Conservation (phyloP, 1,140 invertebrate species). For the Reticulitermes speratus region DNA sequence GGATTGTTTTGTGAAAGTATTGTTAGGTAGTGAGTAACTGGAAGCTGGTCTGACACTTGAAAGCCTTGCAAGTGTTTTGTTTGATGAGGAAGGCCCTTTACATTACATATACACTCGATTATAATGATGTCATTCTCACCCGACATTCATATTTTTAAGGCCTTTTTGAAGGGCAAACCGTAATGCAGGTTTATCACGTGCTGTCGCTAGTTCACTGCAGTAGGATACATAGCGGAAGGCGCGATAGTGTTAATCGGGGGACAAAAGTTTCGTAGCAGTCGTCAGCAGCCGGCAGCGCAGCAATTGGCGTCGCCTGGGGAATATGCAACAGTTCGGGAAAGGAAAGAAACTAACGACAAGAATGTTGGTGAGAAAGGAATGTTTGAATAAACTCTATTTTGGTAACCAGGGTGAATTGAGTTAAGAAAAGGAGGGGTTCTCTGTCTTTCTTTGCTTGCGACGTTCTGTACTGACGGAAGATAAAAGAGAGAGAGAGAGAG, state of each 20-base stretch:
- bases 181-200: too few relatives aligned
- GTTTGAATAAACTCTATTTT: conserved; percentile 36
- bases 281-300: background rate
- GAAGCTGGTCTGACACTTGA: too few relatives aligned
- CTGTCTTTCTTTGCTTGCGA: background rate
- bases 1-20: too few relatives aligned
- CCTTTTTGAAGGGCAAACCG: too few relatives aligned
- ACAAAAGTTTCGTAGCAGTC: conserved; percentile 12
- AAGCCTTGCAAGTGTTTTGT: too few relatives aligned
- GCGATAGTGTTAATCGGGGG: background rate
- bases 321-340: background rate
- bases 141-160: too few relatives aligned
- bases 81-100: too few relatives aligned
- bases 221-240: too few relatives aligned
- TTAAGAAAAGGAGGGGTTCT: background rate
- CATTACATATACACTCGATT: too few relatives aligned
- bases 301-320: conserved; percentile 32
- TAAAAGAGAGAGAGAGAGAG: background rate
- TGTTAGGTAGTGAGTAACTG: too few relatives aligned
- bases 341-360: conserved; percentile 26
- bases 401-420: background rate
- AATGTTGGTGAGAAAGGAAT: conserved; percentile 27
- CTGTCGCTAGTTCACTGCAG: too few relatives aligned
- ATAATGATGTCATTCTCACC: too few relatives aligned
- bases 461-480: background rate